A percentile compares a stretch with the other conserved stretches of the same genome.
Evolutionary conservation across 2,888 invertebrate species (phyloP).

Genomic region (Temnothorax ravouxi): DNA sequence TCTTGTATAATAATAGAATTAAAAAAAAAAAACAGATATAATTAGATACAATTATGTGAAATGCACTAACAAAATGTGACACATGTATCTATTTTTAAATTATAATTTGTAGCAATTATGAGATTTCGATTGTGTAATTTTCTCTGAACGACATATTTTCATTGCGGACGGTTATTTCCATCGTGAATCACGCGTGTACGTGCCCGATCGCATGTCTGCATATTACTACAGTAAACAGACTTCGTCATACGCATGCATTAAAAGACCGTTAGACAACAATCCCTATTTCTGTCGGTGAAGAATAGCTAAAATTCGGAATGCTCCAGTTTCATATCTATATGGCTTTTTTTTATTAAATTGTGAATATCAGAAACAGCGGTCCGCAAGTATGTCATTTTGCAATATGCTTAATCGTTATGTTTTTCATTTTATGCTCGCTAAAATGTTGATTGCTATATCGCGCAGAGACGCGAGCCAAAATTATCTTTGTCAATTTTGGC

Average conservation of each 20-base stretch:
- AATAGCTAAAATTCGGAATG: conserved; percentile 28
- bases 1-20: not conserved
- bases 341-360: not conserved
- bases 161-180: conserved; percentile 43
- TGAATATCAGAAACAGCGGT: not conserved
- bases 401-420: conserved; percentile 31
- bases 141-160: not conserved
- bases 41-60: not conserved
- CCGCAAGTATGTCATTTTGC: conserved; percentile 32
- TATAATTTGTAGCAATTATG: not conserved
- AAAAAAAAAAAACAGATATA: not conserved
- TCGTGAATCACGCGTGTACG: conserved; percentile 58
- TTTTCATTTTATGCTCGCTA: conserved; percentile 15
- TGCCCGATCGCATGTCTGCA: not conserved
- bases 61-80: not conserved
- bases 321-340: conserved; percentile 32
- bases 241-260: not conserved
- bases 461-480: conserved; percentile 25
- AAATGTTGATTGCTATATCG: conserved; percentile 59
- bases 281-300: not conserved
- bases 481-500: conserved; percentile 46
- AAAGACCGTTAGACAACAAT: not conserved
- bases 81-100: not conserved
- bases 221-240: not conserved
- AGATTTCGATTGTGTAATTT: conserved; percentile 16